A percentile compares a stretch with the other conserved stretches of the same genome.
Evolutionary conservation across 2,888 invertebrate genomes (phyloP).

Genomic region (Itoplectis maculator): DNA sequence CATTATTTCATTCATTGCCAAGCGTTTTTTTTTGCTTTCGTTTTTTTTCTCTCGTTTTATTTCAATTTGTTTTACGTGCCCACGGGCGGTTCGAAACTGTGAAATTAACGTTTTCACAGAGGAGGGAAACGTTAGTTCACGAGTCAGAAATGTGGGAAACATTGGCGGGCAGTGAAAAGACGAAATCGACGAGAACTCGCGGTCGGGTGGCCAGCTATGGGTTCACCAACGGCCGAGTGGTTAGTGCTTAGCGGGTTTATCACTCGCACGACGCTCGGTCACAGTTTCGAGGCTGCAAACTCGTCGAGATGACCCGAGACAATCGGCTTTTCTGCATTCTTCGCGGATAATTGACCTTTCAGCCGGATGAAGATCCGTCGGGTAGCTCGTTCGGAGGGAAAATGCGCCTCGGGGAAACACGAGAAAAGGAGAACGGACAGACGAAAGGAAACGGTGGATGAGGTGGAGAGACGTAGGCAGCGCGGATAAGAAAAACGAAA

Average conservation of each 20-base stretch:
- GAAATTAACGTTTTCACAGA: conserved; percentile 9
- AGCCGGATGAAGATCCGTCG: background rate
- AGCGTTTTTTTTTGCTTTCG: conserved; percentile 20
- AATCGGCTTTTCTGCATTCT: conserved; percentile 8
- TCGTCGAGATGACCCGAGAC: conserved; percentile 12
- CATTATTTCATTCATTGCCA: conserved; percentile 4
- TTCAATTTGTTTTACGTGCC: conserved; percentile 15
- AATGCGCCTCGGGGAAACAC: conserved; percentile 35
- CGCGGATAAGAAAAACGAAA: conserved; percentile 45
- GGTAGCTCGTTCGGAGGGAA: background rate
- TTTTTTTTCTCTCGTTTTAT: background rate
- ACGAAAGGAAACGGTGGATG: conserved; percentile 38
- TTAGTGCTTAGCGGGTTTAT: conserved; percentile 3
- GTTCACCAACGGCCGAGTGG: conserved; percentile 1
- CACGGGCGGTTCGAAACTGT: conserved; percentile 4
- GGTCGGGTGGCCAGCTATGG: conserved; percentile 2
- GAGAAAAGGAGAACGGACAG: conserved; percentile 41
- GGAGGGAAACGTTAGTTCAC: background rate
- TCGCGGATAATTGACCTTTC: conserved; percentile 15
- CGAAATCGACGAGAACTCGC: conserved; percentile 13
- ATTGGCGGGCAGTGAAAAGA: conserved; percentile 1
- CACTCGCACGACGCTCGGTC: background rate
- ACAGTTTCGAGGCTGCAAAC: conserved; percentile 15
- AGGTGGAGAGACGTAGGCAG: conserved; percentile 20
- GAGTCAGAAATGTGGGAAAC: background rate